These are phyloP conservation scores for Mythimna lalbum DNA, from an alignment of 2,888 invertebrate species.

Conservation along the genomic window DNA sequence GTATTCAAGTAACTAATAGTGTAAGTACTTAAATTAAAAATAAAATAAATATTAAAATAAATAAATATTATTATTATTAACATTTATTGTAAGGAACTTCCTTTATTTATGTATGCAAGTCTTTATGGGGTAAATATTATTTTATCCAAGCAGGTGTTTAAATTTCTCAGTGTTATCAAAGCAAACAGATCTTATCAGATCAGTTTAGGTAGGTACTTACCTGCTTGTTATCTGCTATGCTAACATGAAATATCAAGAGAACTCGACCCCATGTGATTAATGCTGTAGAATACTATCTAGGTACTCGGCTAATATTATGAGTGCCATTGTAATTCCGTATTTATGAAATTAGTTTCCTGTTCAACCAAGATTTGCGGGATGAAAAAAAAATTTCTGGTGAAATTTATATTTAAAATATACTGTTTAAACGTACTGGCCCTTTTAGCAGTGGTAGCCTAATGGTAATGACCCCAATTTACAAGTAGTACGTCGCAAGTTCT, in stretches of 20 bases:
- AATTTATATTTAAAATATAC: too few relatives aligned
- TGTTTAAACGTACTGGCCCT: too few relatives aligned
- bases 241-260: constrained; percentile 45
- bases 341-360: not conserved
- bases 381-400: not conserved
- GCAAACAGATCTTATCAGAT: constrained; percentile 50
- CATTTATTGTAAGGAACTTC: not conserved
- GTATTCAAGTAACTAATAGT: too few relatives aligned
- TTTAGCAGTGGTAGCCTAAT: too few relatives aligned
- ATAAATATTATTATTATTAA: not conserved
- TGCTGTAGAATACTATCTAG: not conserved
- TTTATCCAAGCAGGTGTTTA: constrained; percentile 30
- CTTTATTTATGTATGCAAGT: not conserved
- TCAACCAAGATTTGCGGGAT: not conserved
- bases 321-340: constrained; percentile 9
- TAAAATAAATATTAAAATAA: too few relatives aligned
- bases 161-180: constrained; percentile 35
- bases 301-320: not conserved
- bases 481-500: too few relatives aligned
- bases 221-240: constrained; percentile 29
- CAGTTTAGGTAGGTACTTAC: constrained; percentile 26
- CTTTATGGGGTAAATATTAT: constrained; percentile 41
- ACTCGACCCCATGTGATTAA: constrained; percentile 42
- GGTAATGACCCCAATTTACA: too few relatives aligned
- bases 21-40: too few relatives aligned